Conservation (phyloP, 2,888 invertebrate genomes). For the Drosophila koepferae region DNA sequence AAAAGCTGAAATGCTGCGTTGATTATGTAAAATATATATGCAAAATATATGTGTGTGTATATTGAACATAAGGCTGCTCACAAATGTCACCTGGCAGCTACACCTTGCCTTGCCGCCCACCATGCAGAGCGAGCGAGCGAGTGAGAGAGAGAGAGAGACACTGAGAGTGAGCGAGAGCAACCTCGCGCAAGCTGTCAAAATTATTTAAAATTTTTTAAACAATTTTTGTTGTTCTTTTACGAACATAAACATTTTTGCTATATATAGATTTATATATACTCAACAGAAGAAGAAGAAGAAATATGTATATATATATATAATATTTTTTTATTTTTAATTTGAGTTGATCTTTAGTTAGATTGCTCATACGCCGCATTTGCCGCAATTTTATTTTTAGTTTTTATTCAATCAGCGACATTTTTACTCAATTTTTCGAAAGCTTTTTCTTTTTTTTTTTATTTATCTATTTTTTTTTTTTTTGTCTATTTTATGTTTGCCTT, state of each 20-base stretch:
- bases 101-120: slow-evolving; percentile 7
- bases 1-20: slow-evolving; percentile 44
- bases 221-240: slow-evolving; percentile 49
- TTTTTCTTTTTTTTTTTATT: slow-evolving; percentile 25
- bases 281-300: too few relatives aligned
- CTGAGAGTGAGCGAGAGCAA: slow-evolving; percentile 11
- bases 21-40: slow-evolving; percentile 70
- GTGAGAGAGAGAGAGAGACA: slow-evolving; percentile 19
- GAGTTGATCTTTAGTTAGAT: slow-evolving; percentile 46
- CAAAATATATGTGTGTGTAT: slow-evolving; percentile 22
- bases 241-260: slow-evolving; percentile 54
- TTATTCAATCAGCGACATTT: slow-evolving; percentile 81
- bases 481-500: slow-evolving; percentile 60
- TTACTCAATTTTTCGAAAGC: slow-evolving; percentile 31
- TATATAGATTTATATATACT: slow-evolving; percentile 26
- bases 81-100: slow-evolving; percentile 74
- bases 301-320: slow-evolving; percentile 28
- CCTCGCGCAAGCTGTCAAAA: slow-evolving; percentile 64
- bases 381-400: slow-evolving; percentile 76
- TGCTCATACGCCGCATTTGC: slow-evolving; percentile 72
- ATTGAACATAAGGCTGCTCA: slow-evolving; percentile 30
- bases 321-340: slow-evolving; percentile 22
- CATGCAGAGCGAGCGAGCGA: slow-evolving; percentile 30
- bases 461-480: slow-evolving; percentile 15
- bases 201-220: slow-evolving; percentile 54